Percentiles rank a stretch among this genome's conserved stretches.
Evolutionary conservation across 2,113 vertebrate species (phyloP).

Genomic region (Mohoua ochrocephala): DNA sequence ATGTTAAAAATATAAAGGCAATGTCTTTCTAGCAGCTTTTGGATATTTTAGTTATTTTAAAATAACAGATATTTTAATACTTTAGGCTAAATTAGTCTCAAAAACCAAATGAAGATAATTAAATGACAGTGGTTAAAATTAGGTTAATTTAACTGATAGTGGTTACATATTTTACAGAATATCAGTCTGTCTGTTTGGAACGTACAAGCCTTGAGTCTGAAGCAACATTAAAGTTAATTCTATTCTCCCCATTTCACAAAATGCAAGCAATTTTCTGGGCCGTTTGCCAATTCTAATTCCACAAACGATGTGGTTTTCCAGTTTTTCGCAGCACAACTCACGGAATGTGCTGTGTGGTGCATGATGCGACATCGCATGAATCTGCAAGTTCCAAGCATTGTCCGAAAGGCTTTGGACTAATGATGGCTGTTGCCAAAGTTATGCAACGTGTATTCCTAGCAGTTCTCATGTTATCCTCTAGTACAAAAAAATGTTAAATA

Average conservation of each 20-base stretch:
- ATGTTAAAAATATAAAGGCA: neutral
- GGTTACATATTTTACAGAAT: neutral
- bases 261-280: neutral
- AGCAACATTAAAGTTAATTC: neutral
- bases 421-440: neutral
- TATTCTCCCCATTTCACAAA: neutral
- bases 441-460: neutral
- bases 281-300: neutral
- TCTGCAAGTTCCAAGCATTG: neutral
- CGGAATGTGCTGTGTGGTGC: neutral
- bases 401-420: neutral
- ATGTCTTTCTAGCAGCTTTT: neutral
- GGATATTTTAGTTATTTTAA: neutral
- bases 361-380: neutral
- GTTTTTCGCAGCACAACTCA: neutral
- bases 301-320: neutral
- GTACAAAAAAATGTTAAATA: neutral
- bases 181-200: neutral
- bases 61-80: neutral
- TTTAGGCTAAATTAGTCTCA: neutral
- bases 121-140: neutral
- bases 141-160: neutral
- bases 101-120: neutral
- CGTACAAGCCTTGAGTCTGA: neutral
- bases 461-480: neutral